Percentiles rank a stretch among this genome's conserved stretches.
Evolutionary conservation across 2,888 invertebrate species (phyloP).

Genomic region (Flexamia atlantica): DNA sequence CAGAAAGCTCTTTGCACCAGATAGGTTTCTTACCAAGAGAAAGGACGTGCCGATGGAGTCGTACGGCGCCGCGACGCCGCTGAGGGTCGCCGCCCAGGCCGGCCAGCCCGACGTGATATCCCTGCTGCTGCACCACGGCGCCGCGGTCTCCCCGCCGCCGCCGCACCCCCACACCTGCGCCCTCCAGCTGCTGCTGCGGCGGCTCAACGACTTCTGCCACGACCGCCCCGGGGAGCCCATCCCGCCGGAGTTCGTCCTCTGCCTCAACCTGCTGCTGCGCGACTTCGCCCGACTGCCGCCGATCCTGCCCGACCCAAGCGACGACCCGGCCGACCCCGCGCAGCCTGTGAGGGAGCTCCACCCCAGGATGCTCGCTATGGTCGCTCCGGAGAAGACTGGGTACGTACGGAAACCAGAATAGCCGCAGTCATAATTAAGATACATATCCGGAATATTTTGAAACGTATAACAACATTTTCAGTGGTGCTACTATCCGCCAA

Average conservation of each 20-base stretch:
- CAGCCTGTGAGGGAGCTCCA: conserved; percentile 51
- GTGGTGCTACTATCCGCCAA: no score
- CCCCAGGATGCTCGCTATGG: conserved; percentile 32
- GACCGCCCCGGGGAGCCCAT: conserved; percentile 22
- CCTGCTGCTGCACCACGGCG: conserved; percentile 80
- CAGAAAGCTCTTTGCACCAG: no score
- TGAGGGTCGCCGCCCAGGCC: conserved; percentile 86
- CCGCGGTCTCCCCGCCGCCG: conserved; percentile 81
- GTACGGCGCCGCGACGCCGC: conserved; percentile 85
- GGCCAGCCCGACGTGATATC: conserved; percentile 86
- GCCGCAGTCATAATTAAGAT: no score
- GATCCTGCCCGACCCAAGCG: conserved; percentile 74
- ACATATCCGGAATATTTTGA: no score
- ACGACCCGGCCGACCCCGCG: conserved; percentile 50
- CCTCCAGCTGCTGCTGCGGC: conserved; percentile 56
- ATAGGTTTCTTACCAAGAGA: no score
- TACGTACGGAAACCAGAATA: no score
- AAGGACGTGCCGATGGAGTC: conserved; percentile 91
- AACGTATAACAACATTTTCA: no score
- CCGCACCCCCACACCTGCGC: conserved; percentile 72
- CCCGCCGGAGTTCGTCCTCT: conserved; percentile 46
- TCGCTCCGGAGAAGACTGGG: conserved; percentile 40
- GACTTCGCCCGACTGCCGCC: conserved; percentile 81
- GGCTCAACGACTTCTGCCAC: conserved; percentile 56
- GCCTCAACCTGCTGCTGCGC: conserved; percentile 43